phyloP scores from a whole-genome alignment of 2,888 invertebrate species.

The Sarcophaga variegata region DNA sequence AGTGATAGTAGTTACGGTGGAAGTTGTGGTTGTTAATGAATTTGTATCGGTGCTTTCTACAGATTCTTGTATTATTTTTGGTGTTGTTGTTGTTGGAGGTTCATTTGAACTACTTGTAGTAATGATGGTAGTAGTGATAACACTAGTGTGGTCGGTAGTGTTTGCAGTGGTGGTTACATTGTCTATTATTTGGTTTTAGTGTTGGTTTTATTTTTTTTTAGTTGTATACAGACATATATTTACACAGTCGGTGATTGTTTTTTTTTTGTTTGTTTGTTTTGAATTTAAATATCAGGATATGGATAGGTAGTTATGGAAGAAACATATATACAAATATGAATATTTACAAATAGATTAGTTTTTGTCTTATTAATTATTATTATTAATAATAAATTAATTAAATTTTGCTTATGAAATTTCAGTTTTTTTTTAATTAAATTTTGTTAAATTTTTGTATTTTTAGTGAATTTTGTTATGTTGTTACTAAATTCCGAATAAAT shows the following conservation, averaged over 20 bases:
- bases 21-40: slow-evolving; percentile 44
- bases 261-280: slow-evolving; percentile 41
- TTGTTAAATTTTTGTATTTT: slow-evolving; percentile 43
- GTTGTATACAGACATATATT: slow-evolving; percentile 73
- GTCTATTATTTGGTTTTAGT: slow-evolving; percentile 64
- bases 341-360: slow-evolving; percentile 73
- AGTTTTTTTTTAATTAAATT: slow-evolving; percentile 11
- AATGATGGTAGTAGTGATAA: slow-evolving; percentile 58
- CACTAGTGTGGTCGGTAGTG: slow-evolving; percentile 60
- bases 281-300: slow-evolving; percentile 37
- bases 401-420: slow-evolving; percentile 1
- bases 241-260: slow-evolving; percentile 74
- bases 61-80: slow-evolving; percentile 45
- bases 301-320: slow-evolving; percentile 72
- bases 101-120: slow-evolving; percentile 31
- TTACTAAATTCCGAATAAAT: not conserved
- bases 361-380: slow-evolving; percentile 11
- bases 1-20: slow-evolving; percentile 34
- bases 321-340: slow-evolving; percentile 74
- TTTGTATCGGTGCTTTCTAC: slow-evolving; percentile 45
- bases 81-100: slow-evolving; percentile 72
- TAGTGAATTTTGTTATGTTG: not conserved
- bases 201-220: slow-evolving; percentile 22
- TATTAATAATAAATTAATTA: slow-evolving; percentile 46
- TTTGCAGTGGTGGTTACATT: slow-evolving; percentile 74